Evolutionary conservation across 2,888 invertebrate species (phyloP).

Genomic region (Ligdia adustata): DNA sequence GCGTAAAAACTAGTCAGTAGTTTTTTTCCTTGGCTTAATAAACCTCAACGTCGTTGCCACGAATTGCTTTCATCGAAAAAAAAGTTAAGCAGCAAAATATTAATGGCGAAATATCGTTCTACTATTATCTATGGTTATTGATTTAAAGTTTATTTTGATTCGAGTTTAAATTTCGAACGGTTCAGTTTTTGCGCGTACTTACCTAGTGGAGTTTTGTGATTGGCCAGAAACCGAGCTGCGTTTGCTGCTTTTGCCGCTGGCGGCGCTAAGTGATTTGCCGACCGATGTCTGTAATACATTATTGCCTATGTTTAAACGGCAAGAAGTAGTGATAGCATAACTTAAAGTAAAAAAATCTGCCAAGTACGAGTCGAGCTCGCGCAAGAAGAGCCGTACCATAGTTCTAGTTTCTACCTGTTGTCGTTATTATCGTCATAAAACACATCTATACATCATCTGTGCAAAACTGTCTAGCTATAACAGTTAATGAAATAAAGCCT

Average conservation of each 20-base stretch:
- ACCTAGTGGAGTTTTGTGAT: slow-evolving; percentile 76
- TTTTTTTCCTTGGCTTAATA: slow-evolving; percentile 35
- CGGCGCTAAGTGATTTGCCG: slow-evolving; percentile 73
- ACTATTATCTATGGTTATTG: slow-evolving; percentile 38
- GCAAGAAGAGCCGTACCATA: too few species aligned
- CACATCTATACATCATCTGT: too few species aligned
- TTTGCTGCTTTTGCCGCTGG: slow-evolving; percentile 75
- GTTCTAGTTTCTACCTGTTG: too few species aligned
- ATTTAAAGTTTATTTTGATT: slow-evolving; percentile 31
- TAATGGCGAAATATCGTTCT: slow-evolving; percentile 55
- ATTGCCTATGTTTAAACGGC: too few species aligned
- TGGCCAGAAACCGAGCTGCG: slow-evolving; percentile 77
- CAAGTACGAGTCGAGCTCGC: too few species aligned
- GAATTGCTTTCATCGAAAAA: slow-evolving; percentile 62
- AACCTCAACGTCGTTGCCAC: slow-evolving; percentile 33
- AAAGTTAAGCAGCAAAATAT: slow-evolving; percentile 80
- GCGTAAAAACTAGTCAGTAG: too few species aligned
- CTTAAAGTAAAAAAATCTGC: too few species aligned
- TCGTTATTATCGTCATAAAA: too few species aligned
- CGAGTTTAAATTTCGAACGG: slow-evolving; percentile 27
- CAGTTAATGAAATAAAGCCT: too few species aligned
- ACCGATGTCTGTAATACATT: slow-evolving; percentile 77
- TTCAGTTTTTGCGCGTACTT: slow-evolving; percentile 45
- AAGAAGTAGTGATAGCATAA: too few species aligned
- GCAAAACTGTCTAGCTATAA: too few species aligned